Conservation (phyloP, 2,888 invertebrate species). For the Dynastes grantii region DNA sequence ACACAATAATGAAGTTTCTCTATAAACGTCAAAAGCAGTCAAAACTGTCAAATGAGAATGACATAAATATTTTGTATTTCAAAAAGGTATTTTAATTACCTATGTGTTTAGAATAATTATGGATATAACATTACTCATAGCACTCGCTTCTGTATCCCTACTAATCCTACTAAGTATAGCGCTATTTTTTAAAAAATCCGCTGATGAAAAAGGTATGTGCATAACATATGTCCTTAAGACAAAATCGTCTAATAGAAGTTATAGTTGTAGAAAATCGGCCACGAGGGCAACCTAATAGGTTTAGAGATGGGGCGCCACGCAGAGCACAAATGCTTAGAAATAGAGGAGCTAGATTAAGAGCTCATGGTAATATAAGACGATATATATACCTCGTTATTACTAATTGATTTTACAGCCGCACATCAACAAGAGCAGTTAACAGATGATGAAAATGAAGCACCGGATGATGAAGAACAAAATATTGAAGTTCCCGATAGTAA, state of each 20-base stretch:
- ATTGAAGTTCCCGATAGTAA: slow-evolving; percentile 80
- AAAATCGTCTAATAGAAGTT: slow-evolving; percentile 18
- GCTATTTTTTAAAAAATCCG: slow-evolving; percentile 64
- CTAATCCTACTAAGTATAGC: slow-evolving; percentile 68
- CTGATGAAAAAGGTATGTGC: slow-evolving; percentile 55
- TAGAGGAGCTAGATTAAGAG: slow-evolving; percentile 79
- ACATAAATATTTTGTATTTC: slow-evolving; percentile 28
- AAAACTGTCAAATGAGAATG: slow-evolving; percentile 27
- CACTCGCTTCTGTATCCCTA: slow-evolving; percentile 68
- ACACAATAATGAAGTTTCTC: background rate
- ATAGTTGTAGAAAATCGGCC: slow-evolving; percentile 56
- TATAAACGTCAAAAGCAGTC: background rate
- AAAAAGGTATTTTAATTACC: slow-evolving; percentile 2
- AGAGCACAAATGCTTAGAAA: slow-evolving; percentile 83
- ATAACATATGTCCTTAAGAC: slow-evolving; percentile 27
- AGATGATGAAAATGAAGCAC: slow-evolving; percentile 68
- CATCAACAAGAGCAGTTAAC: slow-evolving; percentile 57
- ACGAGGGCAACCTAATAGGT: slow-evolving; percentile 63
- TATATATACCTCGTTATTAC: background rate
- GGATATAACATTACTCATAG: slow-evolving; percentile 71
- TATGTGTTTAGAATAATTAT: slow-evolving; percentile 60
- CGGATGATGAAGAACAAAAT: slow-evolving; percentile 73
- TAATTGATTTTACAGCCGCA: slow-evolving; percentile 54
- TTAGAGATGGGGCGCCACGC: slow-evolving; percentile 75
- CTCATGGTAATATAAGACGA: slow-evolving; percentile 69